Conservation (phyloP, 2,888 invertebrate genomes). For the Prionchulus punctatus region DNA sequence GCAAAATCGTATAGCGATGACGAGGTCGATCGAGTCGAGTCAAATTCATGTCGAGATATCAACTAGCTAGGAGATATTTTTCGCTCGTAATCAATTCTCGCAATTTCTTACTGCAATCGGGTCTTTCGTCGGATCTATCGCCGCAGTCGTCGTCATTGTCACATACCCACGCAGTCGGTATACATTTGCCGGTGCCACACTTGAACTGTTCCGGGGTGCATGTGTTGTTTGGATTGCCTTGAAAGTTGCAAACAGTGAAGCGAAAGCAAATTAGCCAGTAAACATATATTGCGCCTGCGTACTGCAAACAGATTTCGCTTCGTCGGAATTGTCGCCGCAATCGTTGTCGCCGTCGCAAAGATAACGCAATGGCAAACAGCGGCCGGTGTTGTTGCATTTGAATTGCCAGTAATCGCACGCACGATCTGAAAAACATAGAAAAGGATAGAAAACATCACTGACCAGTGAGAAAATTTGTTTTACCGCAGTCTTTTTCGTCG, state of each 20-base stretch:
- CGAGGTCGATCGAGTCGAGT: too few species aligned
- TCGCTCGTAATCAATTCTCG: too few species aligned
- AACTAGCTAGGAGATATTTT: too few species aligned
- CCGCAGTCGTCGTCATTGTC: conserved; percentile 85
- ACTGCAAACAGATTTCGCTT: conserved; percentile 55
- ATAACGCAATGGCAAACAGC: conserved; percentile 65
- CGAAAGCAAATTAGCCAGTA: neutral
- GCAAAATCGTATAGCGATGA: too few species aligned
- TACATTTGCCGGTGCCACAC: conserved; percentile 78
- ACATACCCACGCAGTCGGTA: conserved; percentile 65
- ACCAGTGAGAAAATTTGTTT: too few species aligned
- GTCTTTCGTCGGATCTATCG: conserved; percentile 83
- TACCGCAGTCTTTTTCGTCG: conserved; percentile 20
- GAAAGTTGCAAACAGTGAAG: neutral
- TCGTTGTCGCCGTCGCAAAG: conserved; percentile 87
- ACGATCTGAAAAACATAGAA: conserved; percentile 23
- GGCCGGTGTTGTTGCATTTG: conserved; percentile 39
- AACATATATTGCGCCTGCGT: conserved; percentile 32
- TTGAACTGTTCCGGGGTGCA: conserved; percentile 80
- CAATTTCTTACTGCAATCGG: conserved; percentile 53
- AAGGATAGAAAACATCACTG: neutral
- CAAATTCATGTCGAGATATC: too few species aligned
- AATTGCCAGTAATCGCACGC: conserved; percentile 32
- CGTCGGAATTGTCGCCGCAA: conserved; percentile 79
- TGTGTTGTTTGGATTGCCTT: conserved; percentile 44